Conservation (phyloP, 2,113 vertebrate genomes). For the Geothlypis trichas region DNA sequence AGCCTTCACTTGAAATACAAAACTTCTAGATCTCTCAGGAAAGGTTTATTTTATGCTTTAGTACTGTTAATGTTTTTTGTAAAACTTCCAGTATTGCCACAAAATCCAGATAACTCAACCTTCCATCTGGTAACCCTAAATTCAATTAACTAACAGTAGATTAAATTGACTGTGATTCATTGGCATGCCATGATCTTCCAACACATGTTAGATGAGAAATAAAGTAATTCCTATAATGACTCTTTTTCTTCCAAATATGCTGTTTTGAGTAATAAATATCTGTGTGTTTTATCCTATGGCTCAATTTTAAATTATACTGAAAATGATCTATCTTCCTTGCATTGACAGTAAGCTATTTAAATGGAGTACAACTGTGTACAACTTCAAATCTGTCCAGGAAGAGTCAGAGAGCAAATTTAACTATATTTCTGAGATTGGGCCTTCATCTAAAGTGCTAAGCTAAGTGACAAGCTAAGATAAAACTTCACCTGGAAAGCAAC, state of each 20-base stretch:
- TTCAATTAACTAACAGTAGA: background rate
- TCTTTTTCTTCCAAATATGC: background rate
- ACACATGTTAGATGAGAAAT: conserved; percentile 5
- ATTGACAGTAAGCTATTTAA: background rate
- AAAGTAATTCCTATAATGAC: background rate
- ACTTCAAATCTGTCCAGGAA: background rate
- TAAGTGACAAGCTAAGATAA: background rate
- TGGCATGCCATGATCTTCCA: conserved; percentile 59
- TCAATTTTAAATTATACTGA: background rate
- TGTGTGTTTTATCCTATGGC: background rate
- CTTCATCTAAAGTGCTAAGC: background rate
- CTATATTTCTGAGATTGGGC: background rate
- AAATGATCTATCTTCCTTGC: background rate
- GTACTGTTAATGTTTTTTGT: background rate
- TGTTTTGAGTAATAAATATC: background rate
- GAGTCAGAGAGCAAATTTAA: background rate
- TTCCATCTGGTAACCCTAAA: conserved; percentile 46
- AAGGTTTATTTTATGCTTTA: background rate
- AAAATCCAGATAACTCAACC: conserved; percentile 60
- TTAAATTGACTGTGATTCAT: conserved; percentile 53
- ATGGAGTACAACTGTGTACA: background rate
- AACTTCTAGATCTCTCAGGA: background rate
- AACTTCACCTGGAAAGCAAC: background rate
- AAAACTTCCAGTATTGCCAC: conserved; percentile 60
- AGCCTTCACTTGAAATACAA: background rate